Evolutionary conservation across 2,888 invertebrate genomes (phyloP).

Genomic region (Cerceris ruficornis): DNA sequence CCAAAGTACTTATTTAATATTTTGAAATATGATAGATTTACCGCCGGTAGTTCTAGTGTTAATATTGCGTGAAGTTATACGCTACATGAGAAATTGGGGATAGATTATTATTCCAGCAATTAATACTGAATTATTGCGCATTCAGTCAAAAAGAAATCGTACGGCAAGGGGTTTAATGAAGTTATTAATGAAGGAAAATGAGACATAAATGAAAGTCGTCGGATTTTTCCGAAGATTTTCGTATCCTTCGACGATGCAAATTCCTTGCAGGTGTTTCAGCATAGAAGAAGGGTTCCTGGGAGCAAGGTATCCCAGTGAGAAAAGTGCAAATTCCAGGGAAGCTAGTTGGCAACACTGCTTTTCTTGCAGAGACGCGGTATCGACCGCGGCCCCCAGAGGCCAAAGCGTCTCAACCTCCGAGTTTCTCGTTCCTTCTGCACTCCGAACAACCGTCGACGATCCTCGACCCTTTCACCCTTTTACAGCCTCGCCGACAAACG

Average conservation of each 20-base stretch:
- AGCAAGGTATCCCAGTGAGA: slow-evolving; percentile 53
- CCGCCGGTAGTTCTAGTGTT: too few species aligned
- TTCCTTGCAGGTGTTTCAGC: neutral
- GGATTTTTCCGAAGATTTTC: neutral
- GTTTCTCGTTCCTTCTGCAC: slow-evolving; percentile 63
- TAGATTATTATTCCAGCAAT: too few species aligned
- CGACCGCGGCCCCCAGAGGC: slow-evolving; percentile 76
- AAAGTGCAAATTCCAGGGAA: slow-evolving; percentile 74
- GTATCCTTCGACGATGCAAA: neutral
- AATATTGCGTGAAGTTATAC: too few species aligned
- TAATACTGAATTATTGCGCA: too few species aligned
- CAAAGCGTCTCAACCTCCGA: slow-evolving; percentile 73
- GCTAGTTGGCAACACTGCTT: slow-evolving; percentile 75
- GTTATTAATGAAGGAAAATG: too few species aligned
- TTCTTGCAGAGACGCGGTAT: slow-evolving; percentile 70
- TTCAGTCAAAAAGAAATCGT: too few species aligned
- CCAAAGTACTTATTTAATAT: too few species aligned
- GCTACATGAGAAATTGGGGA: too few species aligned
- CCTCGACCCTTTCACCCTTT: slow-evolving; percentile 61
- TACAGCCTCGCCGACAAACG: slow-evolving; percentile 43
- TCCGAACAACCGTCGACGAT: slow-evolving; percentile 52
- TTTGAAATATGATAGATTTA: too few species aligned
- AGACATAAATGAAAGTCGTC: too few species aligned
- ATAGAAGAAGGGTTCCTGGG: neutral
- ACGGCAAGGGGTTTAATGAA: too few species aligned